phyloP scores from a whole-genome alignment of 2,113 vertebrate genomes.

The Lepus americanus region DNA sequence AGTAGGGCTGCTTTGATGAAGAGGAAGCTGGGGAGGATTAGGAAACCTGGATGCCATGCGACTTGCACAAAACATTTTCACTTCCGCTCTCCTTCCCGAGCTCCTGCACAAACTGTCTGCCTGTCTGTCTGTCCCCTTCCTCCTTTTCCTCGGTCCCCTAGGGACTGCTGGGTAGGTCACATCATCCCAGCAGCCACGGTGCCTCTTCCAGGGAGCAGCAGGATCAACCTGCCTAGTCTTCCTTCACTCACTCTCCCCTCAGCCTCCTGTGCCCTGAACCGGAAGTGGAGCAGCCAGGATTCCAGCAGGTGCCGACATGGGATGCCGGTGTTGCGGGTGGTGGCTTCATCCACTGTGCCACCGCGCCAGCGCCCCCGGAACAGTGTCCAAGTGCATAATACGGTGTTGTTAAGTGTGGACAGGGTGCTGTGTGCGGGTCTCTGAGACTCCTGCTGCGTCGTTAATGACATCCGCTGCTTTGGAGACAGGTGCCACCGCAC shows the following conservation, averaged over 20 bases:
- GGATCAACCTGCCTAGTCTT: neutral
- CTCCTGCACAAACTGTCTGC: neutral
- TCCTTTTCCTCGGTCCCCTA: accelerated
- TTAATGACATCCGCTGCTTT: too few species aligned
- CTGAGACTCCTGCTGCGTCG: too few species aligned
- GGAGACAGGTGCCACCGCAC: too few species aligned
- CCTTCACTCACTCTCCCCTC: neutral
- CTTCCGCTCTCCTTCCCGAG: neutral
- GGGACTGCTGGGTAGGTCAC: accelerated
- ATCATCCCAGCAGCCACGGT: too few species aligned
- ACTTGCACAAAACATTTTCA: neutral
- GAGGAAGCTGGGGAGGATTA: constrained; percentile 40
- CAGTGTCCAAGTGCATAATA: too few species aligned
- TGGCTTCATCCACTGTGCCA: neutral
- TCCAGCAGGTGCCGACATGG: too few species aligned
- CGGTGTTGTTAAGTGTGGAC: too few species aligned
- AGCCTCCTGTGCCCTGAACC: neutral
- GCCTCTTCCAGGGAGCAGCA: neutral
- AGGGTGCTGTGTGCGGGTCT: too few species aligned
- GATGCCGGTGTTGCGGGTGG: too few species aligned
- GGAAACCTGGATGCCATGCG: neutral
- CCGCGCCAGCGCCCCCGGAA: too few species aligned
- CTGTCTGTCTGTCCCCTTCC: too few species aligned
- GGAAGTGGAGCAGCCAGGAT: too few species aligned
- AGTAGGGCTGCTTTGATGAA: neutral